Evolutionary conservation across 2,888 invertebrate genomes (phyloP).

Genomic region (Drosophila kanekoi): DNA sequence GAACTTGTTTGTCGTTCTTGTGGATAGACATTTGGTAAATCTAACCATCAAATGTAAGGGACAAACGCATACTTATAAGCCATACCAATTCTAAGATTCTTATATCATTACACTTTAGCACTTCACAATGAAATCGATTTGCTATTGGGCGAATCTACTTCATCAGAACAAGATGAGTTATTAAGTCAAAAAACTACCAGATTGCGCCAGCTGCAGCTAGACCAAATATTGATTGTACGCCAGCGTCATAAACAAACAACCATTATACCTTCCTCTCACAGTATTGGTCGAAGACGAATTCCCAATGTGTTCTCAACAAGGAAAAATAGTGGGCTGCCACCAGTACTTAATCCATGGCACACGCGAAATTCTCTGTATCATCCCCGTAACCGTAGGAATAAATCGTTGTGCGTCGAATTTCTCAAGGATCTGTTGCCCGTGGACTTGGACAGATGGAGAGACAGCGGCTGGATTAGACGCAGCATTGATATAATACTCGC

Average conservation of each 20-base stretch:
- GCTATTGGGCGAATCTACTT: not conserved
- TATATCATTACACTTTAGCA: not conserved
- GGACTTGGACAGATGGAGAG: conserved; percentile 46
- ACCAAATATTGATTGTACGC: conserved; percentile 2
- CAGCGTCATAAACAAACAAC: not conserved
- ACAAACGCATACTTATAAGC: too few species aligned
- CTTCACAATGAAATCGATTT: not conserved
- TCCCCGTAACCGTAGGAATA: conserved; percentile 40
- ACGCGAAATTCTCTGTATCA: conserved; percentile 32
- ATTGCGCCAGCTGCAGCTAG: conserved; percentile 9
- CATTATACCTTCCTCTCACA: not conserved
- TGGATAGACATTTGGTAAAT: too few species aligned
- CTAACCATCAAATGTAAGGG: too few species aligned
- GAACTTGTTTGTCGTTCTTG: too few species aligned
- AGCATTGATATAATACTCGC: conserved; percentile 14
- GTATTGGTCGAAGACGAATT: not conserved
- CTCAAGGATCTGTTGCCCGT: conserved; percentile 56
- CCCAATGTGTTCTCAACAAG: not conserved
- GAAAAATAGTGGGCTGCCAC: not conserved
- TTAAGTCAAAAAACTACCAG: too few species aligned
- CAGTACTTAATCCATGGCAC: conserved; percentile 4
- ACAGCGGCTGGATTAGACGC: conserved; percentile 25
- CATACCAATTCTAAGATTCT: too few species aligned
- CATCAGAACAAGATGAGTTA: not conserved
- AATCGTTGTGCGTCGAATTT: conserved; percentile 55